Base-by-base conservation (phyloP, 2,888 invertebrate species). In the Anthophora plumipes region DNA sequence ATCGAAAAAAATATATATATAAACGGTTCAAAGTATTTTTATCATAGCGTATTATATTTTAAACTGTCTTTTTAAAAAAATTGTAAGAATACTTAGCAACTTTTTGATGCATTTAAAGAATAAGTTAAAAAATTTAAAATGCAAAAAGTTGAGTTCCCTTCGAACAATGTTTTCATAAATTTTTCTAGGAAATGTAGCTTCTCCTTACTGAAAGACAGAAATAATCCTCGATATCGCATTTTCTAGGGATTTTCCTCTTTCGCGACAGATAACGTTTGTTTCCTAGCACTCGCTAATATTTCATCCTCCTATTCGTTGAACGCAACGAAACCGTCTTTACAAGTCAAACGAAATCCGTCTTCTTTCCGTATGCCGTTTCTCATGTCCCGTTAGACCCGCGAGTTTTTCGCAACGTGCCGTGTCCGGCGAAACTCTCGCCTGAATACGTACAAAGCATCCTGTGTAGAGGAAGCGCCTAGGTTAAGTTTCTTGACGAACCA, bases 401-500 rank as follows among this genome's bases (percentile, higher is more conserved):
- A 41, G 55, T 48, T 60, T 78, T 79, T 79, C 52, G 66, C 66
- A 25, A 50, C 37, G 17, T 11, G 57, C 60, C 43, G 43, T 43
- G 60, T 39, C 37, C 54, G 14, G 48, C 77, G 69, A 63, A 50
- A 66, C 57, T 74, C 64, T 66, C 82, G 43, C 31, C 48, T 39
- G 52, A 61, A 46, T n/a, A 52, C 17, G 80, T 43, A 55, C 50
- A 63, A 77, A 74, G 48, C 43, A 61, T 55, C 48, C 57, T 70
- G 48, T 78, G 48, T 54, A 46, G 46, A 59, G 66, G 71, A 52
- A 61, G 25, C 70, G 63, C 37, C n/a, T 31, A 31, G 57, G 48
- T 17, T 59, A 66, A 68, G 64, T 79, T 74, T 75, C 74, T 80
- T 61, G 80, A 87, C 80, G 50, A 85, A 64, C 52, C 41, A 63